Evolutionary conservation across 2,797 vertebrate species (phyloP).

Genomic region (Myotis vivesi): DNA sequence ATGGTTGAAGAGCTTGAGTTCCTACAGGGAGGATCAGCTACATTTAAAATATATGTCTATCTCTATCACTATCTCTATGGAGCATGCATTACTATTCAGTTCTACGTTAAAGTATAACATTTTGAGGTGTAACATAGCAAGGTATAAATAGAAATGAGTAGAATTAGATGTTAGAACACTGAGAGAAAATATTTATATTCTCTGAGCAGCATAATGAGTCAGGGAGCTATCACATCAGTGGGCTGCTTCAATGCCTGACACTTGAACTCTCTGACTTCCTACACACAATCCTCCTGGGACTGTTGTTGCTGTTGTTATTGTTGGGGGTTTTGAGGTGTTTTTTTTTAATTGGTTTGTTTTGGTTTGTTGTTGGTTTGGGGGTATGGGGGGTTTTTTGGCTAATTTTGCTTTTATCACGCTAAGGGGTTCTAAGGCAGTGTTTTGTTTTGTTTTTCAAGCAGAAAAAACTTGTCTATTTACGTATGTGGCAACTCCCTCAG

Average conservation of each 20-base stretch:
- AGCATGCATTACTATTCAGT: not conserved
- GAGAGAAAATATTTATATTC: not conserved
- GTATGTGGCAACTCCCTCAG: not conserved
- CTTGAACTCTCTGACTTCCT: not conserved
- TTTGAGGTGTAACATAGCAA: not conserved
- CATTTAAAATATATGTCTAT: not conserved
- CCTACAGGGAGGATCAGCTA: not conserved
- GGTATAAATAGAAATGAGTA: not conserved
- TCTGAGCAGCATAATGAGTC: too few species aligned
- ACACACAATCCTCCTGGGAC: not conserved
- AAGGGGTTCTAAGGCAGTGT: not conserved
- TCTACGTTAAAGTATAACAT: not conserved
- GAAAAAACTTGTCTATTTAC: not conserved
- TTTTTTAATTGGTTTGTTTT: not conserved
- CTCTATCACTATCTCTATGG: not conserved
- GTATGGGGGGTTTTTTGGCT: not conserved
- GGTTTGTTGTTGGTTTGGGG: too few species aligned
- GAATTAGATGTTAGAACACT: not conserved
- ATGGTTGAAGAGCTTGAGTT: not conserved
- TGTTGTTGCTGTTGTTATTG: not conserved
- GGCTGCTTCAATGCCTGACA: rapidly evolving
- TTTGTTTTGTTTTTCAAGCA: not conserved
- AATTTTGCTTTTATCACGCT: not conserved
- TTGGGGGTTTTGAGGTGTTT: not conserved
- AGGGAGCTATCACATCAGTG: not conserved